Percentiles rank a stretch among this genome's conserved stretches.
These are phyloP conservation scores for Channa maculata DNA, from an alignment of 2,113 vertebrate species.

Conservation along the genomic window DNA sequence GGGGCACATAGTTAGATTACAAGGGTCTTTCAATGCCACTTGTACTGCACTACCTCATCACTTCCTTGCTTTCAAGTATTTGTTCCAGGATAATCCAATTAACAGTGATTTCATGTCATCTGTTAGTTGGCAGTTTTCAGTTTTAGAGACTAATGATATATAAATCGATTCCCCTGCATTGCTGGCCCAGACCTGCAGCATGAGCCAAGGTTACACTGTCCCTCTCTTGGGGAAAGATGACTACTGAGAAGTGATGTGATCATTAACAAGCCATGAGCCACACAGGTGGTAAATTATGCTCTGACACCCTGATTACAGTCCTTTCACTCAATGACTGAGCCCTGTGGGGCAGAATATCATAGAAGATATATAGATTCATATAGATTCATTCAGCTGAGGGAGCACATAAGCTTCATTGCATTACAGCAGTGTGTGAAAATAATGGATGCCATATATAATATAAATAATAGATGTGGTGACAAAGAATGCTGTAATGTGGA, in stretches of 20 bases:
- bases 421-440: background rate
- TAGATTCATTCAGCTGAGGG: constrained; percentile 3
- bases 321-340: constrained; percentile 16
- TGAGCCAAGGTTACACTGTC: constrained; percentile 35
- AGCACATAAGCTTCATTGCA: background rate
- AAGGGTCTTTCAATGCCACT: constrained; percentile 73
- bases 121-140: background rate
- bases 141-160: background rate
- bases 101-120: constrained; percentile 17
- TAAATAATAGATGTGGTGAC: background rate
- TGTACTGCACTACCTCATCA: constrained; percentile 36
- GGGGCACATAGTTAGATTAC: constrained; percentile 80
- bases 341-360: background rate
- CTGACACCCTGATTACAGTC: constrained; percentile 19
- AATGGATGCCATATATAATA: background rate
- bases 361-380: constrained; percentile 36
- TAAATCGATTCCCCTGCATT: constrained; percentile 10
- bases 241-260: background rate
- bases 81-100: constrained; percentile 1
- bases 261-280: constrained; percentile 34
- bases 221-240: background rate
- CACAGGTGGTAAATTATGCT: constrained; percentile 40
- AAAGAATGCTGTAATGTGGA: background rate
- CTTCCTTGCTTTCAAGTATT: background rate
- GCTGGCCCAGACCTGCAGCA: background rate